A percentile compares a stretch with the other conserved stretches of the same genome.
Conservation (phyloP, 2,797 vertebrate genomes). For the Poecile montanus region DNA sequence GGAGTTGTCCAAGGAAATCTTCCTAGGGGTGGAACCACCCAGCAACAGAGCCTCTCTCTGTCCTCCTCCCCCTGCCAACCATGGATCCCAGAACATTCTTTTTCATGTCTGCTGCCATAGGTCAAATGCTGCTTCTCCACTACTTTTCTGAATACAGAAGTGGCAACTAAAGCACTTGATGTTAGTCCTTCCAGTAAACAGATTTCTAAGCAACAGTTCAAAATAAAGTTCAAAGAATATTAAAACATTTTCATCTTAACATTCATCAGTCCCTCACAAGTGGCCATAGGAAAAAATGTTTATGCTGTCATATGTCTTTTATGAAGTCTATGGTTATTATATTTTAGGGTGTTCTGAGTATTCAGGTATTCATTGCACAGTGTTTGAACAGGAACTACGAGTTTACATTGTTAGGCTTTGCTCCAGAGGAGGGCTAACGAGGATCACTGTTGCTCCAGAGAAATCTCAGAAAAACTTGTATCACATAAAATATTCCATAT, state of each 20-base stretch:
- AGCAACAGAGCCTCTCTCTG: background rate
- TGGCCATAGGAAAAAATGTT: background rate
- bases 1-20: background rate
- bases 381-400: background rate
- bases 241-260: background rate
- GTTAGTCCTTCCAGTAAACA: accelerated
- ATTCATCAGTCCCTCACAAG: background rate
- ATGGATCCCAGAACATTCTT: background rate
- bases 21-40: background rate
- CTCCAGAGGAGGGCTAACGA: background rate
- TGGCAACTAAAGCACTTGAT: background rate
- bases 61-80: accelerated
- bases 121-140: background rate
- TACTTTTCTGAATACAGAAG: background rate
- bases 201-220: background rate
- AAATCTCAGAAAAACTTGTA: background rate
- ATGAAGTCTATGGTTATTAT: background rate
- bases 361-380: background rate
- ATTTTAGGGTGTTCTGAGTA: background rate
- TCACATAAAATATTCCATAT: background rate
- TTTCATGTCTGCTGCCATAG: background rate
- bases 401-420: background rate
- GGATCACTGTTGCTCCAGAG: background rate
- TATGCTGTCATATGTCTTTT: accelerated
- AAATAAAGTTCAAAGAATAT: background rate